Percentiles rank a stretch among this genome's conserved stretches.
Evolutionary conservation across 2,797 vertebrate genomes (phyloP).

Genomic region (Otolemur crassicaudatus): DNA sequence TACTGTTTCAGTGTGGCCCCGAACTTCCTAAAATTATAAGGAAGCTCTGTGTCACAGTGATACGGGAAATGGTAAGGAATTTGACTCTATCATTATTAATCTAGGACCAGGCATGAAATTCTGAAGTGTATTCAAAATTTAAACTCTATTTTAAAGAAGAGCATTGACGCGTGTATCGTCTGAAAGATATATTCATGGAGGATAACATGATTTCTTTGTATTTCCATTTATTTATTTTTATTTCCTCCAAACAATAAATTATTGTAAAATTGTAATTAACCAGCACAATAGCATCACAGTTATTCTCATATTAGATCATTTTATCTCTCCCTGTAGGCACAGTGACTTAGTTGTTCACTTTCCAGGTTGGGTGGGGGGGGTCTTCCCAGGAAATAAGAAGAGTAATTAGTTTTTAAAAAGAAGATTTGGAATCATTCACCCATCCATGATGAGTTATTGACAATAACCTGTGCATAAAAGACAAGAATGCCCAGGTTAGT

Average conservation of each 20-base stretch:
- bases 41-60: neutral
- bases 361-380: neutral
- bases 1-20: neutral
- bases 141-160: neutral
- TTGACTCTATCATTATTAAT: conserved; percentile 17
- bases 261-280: conserved; percentile 8
- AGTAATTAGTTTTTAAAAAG: neutral
- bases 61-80: conserved; percentile 56
- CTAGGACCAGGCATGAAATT: conserved; percentile 14
- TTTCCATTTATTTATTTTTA: conserved; percentile 1
- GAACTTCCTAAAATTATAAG: conserved; percentile 59
- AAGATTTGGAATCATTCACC: neutral
- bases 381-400: conserved; percentile 21
- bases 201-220: conserved; percentile 11
- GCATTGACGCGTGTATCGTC: conserved; percentile 54
- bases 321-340: neutral
- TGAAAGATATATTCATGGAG: conserved; percentile 55
- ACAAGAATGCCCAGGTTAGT: neutral
- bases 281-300: neutral
- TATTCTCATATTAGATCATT: neutral
- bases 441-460: neutral
- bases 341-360: neutral
- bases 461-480: neutral
- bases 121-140: conserved; percentile 18
- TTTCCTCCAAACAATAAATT: neutral